phyloP scores from a whole-genome alignment of 2,888 invertebrate species.

The Plusia festucae region DNA sequence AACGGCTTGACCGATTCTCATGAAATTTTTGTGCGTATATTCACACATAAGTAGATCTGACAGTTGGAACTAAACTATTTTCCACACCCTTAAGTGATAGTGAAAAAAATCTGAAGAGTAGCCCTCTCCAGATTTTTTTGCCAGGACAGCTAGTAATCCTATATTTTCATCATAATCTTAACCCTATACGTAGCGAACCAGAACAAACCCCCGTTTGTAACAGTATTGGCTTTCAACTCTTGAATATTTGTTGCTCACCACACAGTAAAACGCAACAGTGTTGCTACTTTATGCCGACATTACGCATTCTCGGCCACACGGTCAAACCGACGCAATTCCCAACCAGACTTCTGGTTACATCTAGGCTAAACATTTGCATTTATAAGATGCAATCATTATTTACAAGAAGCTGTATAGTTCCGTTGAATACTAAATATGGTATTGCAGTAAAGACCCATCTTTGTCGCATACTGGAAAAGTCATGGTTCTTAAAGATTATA shows the following conservation, averaged over 20 bases:
- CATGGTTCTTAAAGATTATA: not conserved
- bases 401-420: not conserved
- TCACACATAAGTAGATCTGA: no score
- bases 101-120: no score
- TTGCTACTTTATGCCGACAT: not conserved
- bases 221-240: not conserved
- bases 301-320: not conserved
- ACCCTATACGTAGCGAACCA: no score
- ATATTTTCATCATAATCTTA: not conserved
- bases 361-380: conserved; percentile 4
- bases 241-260: not conserved
- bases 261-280: not conserved
- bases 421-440: not conserved
- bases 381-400: conserved; percentile 1
- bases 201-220: not conserved
- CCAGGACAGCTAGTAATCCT: no score
- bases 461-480: not conserved
- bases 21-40: no score
- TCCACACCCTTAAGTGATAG: no score
- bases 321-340: not conserved
- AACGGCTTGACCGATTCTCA: no score
- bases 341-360: not conserved
- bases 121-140: no score
- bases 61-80: no score
- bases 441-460: not conserved